Conservation (phyloP, 2,888 invertebrate species). For the Apodemia duryi region DNA sequence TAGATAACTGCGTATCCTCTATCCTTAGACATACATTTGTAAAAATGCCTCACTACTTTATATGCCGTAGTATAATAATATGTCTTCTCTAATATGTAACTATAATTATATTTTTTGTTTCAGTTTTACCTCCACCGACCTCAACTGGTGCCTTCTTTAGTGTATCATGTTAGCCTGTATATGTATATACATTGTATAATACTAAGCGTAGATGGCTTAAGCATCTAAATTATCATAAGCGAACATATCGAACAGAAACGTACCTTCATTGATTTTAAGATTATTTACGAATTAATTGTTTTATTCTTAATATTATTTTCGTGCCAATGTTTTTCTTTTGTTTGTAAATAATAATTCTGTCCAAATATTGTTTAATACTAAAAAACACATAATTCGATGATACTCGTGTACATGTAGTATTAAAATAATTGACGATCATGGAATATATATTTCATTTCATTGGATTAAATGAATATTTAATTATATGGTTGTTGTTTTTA, state of each 20-base stretch:
- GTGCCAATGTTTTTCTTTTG: conserved; percentile 56
- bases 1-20: too few species aligned
- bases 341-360: conserved; percentile 40
- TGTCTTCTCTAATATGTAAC: too few species aligned
- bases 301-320: conserved; percentile 48
- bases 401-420: neutral
- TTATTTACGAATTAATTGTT: conserved; percentile 38
- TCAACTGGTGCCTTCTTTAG: conserved; percentile 76
- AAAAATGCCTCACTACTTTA: too few species aligned
- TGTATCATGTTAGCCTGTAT: conserved; percentile 63
- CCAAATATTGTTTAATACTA: conserved; percentile 20
- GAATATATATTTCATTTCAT: conserved; percentile 7
- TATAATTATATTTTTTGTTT: conserved; percentile 35
- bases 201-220: conserved; percentile 50
- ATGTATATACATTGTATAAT: conserved; percentile 73
- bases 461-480: conserved; percentile 56
- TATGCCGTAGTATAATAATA: too few species aligned
- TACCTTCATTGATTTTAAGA: conserved; percentile 56
- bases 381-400: conserved; percentile 25
- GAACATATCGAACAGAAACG: conserved; percentile 66
- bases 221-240: conserved; percentile 50
- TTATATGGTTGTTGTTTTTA: conserved; percentile 33
- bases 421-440: conserved; percentile 7
- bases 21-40: too few species aligned
- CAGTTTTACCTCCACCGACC: conserved; percentile 77